These are phyloP conservation scores for Apostichopus californicus DNA, from an alignment of 35 echinoderm and acorn worm genomes.

Conservation along the genomic window DNA sequence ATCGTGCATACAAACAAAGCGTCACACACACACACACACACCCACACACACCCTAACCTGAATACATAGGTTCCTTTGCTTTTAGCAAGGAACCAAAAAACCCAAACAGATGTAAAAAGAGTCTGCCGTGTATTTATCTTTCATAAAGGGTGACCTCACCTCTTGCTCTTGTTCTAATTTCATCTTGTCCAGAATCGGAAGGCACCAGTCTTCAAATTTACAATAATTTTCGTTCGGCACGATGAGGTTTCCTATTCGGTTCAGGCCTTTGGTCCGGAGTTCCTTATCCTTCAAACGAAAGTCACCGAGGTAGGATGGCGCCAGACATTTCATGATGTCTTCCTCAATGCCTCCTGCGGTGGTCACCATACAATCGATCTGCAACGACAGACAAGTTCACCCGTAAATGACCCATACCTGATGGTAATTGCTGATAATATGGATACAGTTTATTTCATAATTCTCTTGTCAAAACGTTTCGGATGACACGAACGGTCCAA, in stretches of 20 bases:
- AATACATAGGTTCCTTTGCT: too few relatives aligned
- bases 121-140: too few relatives aligned
- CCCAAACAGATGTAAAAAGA: too few relatives aligned
- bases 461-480: too few relatives aligned
- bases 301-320: constrained; percentile 76
- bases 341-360: constrained; percentile 92
- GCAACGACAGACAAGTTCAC: neutral
- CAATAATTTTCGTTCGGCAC: constrained; percentile 96
- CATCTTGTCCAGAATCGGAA: constrained; percentile 89
- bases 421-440: too few relatives aligned
- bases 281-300: constrained; percentile 76
- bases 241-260: constrained; percentile 90
- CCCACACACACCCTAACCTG: too few relatives aligned
- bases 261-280: constrained; percentile 81
- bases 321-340: constrained; percentile 95
- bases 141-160: constrained; percentile 25
- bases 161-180: constrained; percentile 81
- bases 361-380: constrained; percentile 95
- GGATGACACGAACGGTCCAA: too few relatives aligned
- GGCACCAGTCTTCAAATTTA: constrained; percentile 96
- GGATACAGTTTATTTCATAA: too few relatives aligned
- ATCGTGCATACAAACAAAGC: too few relatives aligned
- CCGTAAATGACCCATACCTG: neutral
- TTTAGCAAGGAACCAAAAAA: too few relatives aligned
- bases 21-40: too few relatives aligned